Conservation (phyloP, 1,140 invertebrate genomes). For the Lucilia cuprina region DNA sequence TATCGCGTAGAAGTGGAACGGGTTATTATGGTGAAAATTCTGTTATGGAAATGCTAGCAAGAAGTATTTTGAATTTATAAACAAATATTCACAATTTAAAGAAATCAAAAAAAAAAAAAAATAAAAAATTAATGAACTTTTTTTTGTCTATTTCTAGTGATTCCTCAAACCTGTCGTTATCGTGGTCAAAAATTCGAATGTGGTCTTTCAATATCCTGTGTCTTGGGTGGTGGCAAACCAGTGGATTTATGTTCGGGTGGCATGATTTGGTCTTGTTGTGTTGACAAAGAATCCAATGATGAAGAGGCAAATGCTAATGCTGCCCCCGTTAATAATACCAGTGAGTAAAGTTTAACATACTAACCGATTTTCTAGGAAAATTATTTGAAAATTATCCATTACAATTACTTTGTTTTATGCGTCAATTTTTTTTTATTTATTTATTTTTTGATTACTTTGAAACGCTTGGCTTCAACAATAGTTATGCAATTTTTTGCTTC, state of each 20-base stretch:
- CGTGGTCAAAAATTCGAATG: conserved; percentile 88
- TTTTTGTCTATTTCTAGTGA: conserved; percentile 73
- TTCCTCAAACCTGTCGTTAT: conserved; percentile 90
- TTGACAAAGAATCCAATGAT: conserved; percentile 73
- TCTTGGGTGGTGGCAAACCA: conserved; percentile 83
- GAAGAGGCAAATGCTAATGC: conserved; percentile 61
- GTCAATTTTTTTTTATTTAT: background rate
- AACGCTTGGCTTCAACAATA: conserved; percentile 14
- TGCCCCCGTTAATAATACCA: conserved; percentile 79
- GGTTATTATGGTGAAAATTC: conserved; percentile 68
- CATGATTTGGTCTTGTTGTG: conserved; percentile 92
- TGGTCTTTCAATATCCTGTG: conserved; percentile 87
- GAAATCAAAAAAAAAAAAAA: too few species aligned
- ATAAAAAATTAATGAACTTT: background rate
- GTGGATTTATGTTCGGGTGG: conserved; percentile 92
- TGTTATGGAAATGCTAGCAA: conserved; percentile 81
- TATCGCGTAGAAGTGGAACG: conserved; percentile 71
- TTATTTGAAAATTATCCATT: conserved; percentile 17
- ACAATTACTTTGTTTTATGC: background rate
- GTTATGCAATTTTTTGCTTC: conserved; percentile 4
- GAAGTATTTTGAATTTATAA: conserved; percentile 68
- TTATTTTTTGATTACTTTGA: background rate
- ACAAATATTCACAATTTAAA: background rate
- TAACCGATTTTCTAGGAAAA: background rate
- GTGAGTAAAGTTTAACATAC: conserved; percentile 69